phyloP scores from a whole-genome alignment of 1,140 invertebrate genomes.

The Harlomillsia oculata region DNA sequence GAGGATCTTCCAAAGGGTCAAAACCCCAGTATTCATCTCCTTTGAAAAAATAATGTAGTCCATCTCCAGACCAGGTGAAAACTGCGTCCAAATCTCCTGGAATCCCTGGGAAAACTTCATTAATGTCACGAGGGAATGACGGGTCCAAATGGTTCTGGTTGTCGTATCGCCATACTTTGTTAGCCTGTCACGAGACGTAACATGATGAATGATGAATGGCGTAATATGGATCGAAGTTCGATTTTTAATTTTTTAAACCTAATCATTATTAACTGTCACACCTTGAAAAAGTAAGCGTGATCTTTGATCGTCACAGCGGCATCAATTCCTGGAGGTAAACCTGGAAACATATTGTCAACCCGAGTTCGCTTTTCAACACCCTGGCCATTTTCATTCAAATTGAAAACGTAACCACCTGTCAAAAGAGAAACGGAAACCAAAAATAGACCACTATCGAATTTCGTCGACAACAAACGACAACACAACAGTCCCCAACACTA shows the following conservation, averaged over 20 bases:
- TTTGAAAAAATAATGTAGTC: constrained; percentile 17
- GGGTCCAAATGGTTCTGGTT: constrained; percentile 12
- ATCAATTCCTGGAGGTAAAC: constrained; percentile 1
- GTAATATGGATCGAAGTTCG: background rate
- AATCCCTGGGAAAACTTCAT: constrained; percentile 12
- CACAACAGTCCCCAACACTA: too few species aligned
- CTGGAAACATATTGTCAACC: constrained; percentile 12
- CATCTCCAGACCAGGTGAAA: constrained; percentile 12
- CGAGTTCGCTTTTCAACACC: constrained; percentile 2
- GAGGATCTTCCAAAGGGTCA: constrained; percentile 2
- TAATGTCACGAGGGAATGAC: constrained; percentile 9
- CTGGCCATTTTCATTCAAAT: constrained; percentile 3
- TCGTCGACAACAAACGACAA: too few species aligned
- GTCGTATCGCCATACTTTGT: constrained; percentile 15
- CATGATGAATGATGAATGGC: too few species aligned
- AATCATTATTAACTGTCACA: background rate
- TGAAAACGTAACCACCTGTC: constrained; percentile 8
- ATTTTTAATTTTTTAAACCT: too few species aligned
- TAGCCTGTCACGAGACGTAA: too few species aligned
- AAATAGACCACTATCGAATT: too few species aligned
- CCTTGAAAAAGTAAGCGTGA: constrained; percentile 19
- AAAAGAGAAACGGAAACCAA: too few species aligned
- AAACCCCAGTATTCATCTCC: constrained; percentile 15
- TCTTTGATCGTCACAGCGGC: constrained; percentile 5
- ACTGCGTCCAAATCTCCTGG: constrained; percentile 16